phyloP scores from a whole-genome alignment of 2,797 vertebrate species.

The Lophotriccus pileatus region DNA sequence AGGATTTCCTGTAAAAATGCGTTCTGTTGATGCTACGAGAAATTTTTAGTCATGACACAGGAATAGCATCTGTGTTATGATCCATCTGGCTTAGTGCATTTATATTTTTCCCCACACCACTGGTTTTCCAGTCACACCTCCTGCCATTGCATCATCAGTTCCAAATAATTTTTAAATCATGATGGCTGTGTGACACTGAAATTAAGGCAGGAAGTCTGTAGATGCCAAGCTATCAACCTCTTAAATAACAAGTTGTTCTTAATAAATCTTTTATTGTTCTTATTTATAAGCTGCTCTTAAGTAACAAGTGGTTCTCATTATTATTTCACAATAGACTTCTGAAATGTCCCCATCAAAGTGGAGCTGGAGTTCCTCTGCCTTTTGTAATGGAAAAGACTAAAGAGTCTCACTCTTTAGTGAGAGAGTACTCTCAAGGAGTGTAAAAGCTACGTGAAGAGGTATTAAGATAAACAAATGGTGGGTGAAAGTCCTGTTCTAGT shows the following conservation, averaged over 20 bases:
- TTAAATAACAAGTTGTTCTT: neutral
- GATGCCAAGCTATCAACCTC: neutral
- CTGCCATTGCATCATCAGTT: neutral
- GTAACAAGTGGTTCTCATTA: neutral
- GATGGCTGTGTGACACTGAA: neutral
- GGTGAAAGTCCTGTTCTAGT: neutral
- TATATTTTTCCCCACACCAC: neutral
- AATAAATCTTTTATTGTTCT: neutral
- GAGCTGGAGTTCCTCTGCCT: neutral
- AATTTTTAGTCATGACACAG: slow-evolving; percentile 19
- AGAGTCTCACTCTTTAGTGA: neutral
- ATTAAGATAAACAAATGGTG: neutral
- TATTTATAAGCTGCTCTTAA: neutral
- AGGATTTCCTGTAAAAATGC: neutral
- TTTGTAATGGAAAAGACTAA: neutral
- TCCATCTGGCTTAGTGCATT: slow-evolving; percentile 1
- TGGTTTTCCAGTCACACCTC: neutral
- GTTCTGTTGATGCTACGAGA: slow-evolving; percentile 14
- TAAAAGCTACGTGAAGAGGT: neutral
- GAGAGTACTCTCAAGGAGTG: neutral
- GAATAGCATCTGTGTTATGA: slow-evolving; percentile 1
- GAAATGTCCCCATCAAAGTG: neutral
- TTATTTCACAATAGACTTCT: neutral
- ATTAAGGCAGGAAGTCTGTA: neutral
- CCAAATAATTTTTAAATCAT: neutral